Conservation (phyloP, 2,113 vertebrate genomes). For the Cyanocitta stelleri region DNA sequence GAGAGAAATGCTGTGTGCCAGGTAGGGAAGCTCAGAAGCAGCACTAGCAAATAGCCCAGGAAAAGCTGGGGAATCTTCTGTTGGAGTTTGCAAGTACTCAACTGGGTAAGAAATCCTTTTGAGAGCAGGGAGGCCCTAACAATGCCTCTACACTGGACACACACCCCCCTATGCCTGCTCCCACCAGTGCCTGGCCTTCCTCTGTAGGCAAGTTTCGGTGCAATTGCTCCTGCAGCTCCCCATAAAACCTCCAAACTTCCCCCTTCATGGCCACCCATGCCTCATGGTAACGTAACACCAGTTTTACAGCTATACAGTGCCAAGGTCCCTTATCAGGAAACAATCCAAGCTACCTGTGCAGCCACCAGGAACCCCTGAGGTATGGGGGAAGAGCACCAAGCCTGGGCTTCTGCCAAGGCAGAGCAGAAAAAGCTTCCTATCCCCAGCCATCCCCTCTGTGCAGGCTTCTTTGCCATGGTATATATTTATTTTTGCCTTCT, state of each 20-base stretch:
- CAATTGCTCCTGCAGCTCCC: background rate
- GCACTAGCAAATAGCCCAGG: fast-evolving
- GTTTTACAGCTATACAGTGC: background rate
- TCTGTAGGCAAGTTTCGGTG: background rate
- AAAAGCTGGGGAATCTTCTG: background rate
- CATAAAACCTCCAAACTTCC: background rate
- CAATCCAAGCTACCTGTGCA: background rate
- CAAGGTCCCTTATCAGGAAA: too few species aligned
- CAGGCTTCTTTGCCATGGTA: fast-evolving
- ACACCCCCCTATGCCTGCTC: background rate
- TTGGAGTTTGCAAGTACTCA: fast-evolving
- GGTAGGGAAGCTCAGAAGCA: background rate
- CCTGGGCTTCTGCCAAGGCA: background rate
- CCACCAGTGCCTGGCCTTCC: background rate
- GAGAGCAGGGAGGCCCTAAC: background rate
- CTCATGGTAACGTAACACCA: fast-evolving
- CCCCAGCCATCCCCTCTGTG: background rate
- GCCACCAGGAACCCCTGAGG: background rate
- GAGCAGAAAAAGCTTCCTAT: background rate
- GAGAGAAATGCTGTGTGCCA: fast-evolving
- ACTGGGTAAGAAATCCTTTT: background rate
- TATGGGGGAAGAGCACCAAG: background rate
- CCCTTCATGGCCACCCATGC: background rate
- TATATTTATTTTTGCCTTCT: background rate
- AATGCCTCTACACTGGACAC: background rate